Evolutionary conservation across 2,113 vertebrate species (phyloP).

Genomic region (Capricornis sumatraensis): DNA sequence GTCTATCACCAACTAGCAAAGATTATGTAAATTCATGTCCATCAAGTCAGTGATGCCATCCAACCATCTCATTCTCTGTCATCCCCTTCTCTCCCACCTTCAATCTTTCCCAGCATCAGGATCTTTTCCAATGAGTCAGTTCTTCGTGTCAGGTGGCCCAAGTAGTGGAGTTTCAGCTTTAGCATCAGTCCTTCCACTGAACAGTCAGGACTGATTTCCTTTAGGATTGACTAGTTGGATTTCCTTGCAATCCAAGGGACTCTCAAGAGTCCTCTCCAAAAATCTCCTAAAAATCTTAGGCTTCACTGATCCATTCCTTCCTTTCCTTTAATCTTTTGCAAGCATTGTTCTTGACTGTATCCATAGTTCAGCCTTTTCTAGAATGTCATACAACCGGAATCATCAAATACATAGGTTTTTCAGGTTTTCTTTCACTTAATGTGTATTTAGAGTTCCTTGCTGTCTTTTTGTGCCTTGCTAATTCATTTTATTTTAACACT

Average conservation of each 20-base stretch:
- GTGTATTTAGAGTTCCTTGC: neutral
- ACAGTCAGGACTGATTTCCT: neutral
- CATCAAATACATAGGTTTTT: neutral
- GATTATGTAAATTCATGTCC: neutral
- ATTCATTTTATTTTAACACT: neutral
- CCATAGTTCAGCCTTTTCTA: neutral
- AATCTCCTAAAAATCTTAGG: neutral
- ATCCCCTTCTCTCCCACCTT: neutral
- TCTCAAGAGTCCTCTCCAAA: neutral
- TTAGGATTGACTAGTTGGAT: neutral
- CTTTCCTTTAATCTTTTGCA: neutral
- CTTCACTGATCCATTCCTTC: neutral
- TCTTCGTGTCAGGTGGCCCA: rapidly evolving
- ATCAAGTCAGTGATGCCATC: neutral
- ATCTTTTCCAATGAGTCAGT: neutral
- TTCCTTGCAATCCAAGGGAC: neutral
- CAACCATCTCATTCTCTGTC: neutral
- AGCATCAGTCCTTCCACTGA: neutral
- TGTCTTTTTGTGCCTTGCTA: neutral
- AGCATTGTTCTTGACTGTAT: neutral
- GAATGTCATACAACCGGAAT: neutral
- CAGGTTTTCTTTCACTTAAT: neutral
- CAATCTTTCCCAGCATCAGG: neutral
- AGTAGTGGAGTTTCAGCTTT: neutral
- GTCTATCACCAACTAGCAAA: neutral